phyloP scores from a whole-genome alignment of 2,113 vertebrate species.

The Trochalopteron elliotii region DNA sequence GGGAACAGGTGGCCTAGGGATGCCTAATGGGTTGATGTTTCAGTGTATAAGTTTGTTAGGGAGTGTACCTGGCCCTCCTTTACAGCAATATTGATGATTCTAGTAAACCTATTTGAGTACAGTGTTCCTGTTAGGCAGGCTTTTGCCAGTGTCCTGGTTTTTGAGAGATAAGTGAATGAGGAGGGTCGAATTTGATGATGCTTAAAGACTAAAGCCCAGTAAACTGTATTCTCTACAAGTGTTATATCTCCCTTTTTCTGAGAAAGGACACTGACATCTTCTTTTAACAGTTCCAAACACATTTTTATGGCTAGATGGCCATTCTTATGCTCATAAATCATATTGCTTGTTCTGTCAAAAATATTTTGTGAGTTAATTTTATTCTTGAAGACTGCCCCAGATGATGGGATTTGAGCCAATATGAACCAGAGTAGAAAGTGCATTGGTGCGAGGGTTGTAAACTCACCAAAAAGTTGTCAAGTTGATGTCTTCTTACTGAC shows the following conservation, averaged over 20 bases:
- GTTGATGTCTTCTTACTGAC: neutral
- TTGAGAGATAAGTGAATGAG: neutral
- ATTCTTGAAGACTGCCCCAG: neutral
- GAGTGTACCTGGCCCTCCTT: neutral
- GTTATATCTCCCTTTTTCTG: neutral
- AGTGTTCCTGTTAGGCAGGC: neutral
- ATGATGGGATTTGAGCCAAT: neutral
- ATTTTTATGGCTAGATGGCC: neutral
- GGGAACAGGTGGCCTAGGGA: neutral
- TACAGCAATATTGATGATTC: neutral
- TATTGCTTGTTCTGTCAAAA: neutral
- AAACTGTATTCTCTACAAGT: neutral
- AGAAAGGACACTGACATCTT: neutral
- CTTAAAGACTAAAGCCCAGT: neutral
- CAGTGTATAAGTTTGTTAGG: rapidly evolving
- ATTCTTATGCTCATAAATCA: neutral
- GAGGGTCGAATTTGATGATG: neutral
- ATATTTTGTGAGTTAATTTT: neutral
- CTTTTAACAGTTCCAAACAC: neutral
- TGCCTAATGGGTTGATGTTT: neutral
- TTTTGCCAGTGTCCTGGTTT: neutral
- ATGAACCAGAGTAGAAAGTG: neutral
- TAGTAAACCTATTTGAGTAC: neutral
- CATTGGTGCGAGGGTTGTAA: neutral
- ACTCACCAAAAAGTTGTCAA: neutral